Conservation (phyloP, 1,140 invertebrate species). For the Brachionus paranguensis region DNA sequence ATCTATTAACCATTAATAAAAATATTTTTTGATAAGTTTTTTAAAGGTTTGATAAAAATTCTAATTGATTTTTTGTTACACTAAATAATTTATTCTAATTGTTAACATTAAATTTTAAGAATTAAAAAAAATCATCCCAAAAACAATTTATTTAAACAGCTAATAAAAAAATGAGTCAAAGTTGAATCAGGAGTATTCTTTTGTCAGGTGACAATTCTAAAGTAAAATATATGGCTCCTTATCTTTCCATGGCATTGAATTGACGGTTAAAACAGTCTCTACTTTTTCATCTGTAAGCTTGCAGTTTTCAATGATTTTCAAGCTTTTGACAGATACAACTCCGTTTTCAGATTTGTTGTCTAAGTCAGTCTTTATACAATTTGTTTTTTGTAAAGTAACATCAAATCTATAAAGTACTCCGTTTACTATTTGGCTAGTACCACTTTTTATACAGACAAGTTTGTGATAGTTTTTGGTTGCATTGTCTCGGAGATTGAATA, state of each 20-base stretch:
- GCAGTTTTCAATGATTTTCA: neutral
- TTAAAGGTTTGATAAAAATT: too few relatives aligned
- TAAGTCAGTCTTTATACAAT: neutral
- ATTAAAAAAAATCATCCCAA: neutral
- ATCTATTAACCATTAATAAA: too few relatives aligned
- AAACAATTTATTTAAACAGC: neutral
- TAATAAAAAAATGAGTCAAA: neutral
- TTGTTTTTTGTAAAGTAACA: neutral
- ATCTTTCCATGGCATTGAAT: slow-evolving; percentile 7
- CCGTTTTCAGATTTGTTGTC: neutral
- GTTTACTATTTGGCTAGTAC: neutral
- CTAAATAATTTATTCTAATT: too few relatives aligned
- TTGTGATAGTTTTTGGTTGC: slow-evolving; percentile 12
- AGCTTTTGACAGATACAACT: neutral
- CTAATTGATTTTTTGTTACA: too few relatives aligned
- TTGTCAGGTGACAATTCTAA: neutral
- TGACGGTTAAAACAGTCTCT: neutral
- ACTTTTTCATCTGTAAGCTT: neutral
- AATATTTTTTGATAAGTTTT: too few relatives aligned
- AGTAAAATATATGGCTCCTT: neutral
- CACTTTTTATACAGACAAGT: slow-evolving; percentile 14
- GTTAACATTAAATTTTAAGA: too few relatives aligned
- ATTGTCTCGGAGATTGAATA: neutral
- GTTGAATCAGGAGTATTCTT: neutral
- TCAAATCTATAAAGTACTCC: neutral